Percentiles rank a stretch among this genome's conserved stretches.
Evolutionary conservation across 2,113 vertebrate species (phyloP).

Genomic region (Hippocampus barbouri): DNA sequence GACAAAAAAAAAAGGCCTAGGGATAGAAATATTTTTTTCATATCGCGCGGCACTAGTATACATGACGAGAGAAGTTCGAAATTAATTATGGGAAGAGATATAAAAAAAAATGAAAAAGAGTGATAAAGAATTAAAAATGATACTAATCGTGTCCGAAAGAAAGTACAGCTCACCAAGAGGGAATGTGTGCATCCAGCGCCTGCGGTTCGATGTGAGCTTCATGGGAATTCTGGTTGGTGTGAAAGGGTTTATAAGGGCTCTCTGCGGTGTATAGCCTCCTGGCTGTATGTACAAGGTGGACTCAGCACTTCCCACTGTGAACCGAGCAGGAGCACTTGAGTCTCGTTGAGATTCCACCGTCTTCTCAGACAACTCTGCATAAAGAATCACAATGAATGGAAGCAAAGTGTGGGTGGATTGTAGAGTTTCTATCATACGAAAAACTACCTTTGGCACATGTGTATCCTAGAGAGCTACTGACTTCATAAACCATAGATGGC

Average conservation of each 20-base stretch:
- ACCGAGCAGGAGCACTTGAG: slow-evolving; percentile 89
- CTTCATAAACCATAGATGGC: slow-evolving; percentile 86
- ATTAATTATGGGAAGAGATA: not conserved
- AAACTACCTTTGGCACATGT: slow-evolving; percentile 87
- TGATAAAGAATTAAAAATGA: not conserved
- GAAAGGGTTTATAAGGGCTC: slow-evolving; percentile 95
- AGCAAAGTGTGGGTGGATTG: not conserved
- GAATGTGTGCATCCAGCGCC: slow-evolving; percentile 99
- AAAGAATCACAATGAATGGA: not conserved
- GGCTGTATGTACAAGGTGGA: slow-evolving; percentile 88
- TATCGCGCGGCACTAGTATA: no score
- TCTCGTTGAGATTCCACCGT: slow-evolving; percentile 88
- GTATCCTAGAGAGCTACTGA: slow-evolving; percentile 97
- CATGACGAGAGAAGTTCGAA: no score
- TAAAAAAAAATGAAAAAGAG: not conserved
- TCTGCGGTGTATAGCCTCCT: slow-evolving; percentile 83
- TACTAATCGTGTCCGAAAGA: not conserved
- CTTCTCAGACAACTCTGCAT: slow-evolving; percentile 81
- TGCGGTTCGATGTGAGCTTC: slow-evolving; percentile 94
- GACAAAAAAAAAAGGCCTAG: no score
- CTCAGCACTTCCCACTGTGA: slow-evolving; percentile 94
- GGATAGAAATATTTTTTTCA: no score
- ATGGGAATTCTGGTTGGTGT: slow-evolving; percentile 96
- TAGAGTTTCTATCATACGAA: slow-evolving; percentile 11
- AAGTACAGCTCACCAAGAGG: slow-evolving; percentile 79